A percentile compares a stretch with the other conserved stretches of the same genome.
Conservation (phyloP, 2,888 invertebrate species). For the Labia minor region DNA sequence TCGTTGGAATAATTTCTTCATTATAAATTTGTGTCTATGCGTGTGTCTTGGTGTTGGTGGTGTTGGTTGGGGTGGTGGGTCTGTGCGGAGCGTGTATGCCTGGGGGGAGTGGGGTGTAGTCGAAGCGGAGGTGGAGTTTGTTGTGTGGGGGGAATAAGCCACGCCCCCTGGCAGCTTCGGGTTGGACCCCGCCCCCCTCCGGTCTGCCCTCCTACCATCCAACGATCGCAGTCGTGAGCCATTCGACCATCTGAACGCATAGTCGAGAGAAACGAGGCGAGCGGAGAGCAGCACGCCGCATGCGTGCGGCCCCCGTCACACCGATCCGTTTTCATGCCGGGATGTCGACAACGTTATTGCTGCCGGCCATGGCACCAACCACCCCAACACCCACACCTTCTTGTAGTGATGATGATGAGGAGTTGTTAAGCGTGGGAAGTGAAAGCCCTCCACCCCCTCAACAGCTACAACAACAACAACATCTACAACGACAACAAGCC, state of each 20-base stretch:
- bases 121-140: background rate
- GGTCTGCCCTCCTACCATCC: background rate
- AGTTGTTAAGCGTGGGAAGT: constrained; percentile 27
- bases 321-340: background rate
- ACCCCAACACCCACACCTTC: background rate
- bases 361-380: background rate
- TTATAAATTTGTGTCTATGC: background rate
- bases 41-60: no score
- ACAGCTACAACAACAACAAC: no score
- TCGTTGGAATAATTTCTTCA: background rate
- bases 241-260: background rate
- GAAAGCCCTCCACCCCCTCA: constrained; percentile 24
- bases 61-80: no score
- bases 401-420: constrained; percentile 23
- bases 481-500: no score
- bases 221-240: background rate
- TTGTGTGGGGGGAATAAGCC: background rate
- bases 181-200: background rate
- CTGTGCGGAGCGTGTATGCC: no score
- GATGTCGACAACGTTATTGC: background rate
- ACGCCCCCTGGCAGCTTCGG: background rate
- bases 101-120: no score
- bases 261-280: background rate
- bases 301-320: background rate
- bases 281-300: constrained; percentile 3